These are phyloP conservation scores for Himalopsyche anomala DNA, from an alignment of 2,888 invertebrate species.

Conservation along the genomic window DNA sequence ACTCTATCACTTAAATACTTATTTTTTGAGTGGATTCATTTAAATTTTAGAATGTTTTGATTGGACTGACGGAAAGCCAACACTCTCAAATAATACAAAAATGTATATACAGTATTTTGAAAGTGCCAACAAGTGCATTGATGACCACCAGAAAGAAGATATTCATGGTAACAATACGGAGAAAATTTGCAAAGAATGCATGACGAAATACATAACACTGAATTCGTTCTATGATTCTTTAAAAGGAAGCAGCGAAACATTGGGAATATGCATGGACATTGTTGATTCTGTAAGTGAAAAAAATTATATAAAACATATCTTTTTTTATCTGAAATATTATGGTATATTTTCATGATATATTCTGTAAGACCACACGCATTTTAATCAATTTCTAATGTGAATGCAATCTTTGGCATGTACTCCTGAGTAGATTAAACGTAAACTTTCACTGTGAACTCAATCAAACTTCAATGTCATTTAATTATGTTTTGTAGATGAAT, in stretches of 20 bases:
- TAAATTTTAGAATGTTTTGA: constrained; percentile 78
- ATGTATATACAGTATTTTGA: constrained; percentile 74
- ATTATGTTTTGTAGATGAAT: constrained; percentile 78
- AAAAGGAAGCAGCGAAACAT: constrained; percentile 77
- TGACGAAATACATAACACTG: constrained; percentile 75
- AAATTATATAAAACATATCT: too few species aligned
- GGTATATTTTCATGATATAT: too few species aligned
- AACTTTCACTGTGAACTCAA: too few species aligned
- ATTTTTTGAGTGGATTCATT: constrained; percentile 59
- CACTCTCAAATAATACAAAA: constrained; percentile 74
- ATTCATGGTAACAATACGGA: constrained; percentile 69
- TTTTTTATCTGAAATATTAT: too few species aligned
- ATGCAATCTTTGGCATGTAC: too few species aligned
- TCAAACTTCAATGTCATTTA: background rate
- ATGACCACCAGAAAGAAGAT: constrained; percentile 68
- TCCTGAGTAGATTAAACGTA: too few species aligned
- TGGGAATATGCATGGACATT: constrained; percentile 82
- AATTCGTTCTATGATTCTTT: constrained; percentile 78
- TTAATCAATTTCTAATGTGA: too few species aligned
- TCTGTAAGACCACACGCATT: too few species aligned
- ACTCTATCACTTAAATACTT: too few species aligned
- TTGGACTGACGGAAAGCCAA: constrained; percentile 72
- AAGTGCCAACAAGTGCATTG: constrained; percentile 73
- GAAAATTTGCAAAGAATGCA: constrained; percentile 76
- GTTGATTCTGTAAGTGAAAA: constrained; percentile 78